These are phyloP conservation scores for Sisor rabdophorus DNA, from an alignment of 2,113 vertebrate genomes.

Conservation along the genomic window DNA sequence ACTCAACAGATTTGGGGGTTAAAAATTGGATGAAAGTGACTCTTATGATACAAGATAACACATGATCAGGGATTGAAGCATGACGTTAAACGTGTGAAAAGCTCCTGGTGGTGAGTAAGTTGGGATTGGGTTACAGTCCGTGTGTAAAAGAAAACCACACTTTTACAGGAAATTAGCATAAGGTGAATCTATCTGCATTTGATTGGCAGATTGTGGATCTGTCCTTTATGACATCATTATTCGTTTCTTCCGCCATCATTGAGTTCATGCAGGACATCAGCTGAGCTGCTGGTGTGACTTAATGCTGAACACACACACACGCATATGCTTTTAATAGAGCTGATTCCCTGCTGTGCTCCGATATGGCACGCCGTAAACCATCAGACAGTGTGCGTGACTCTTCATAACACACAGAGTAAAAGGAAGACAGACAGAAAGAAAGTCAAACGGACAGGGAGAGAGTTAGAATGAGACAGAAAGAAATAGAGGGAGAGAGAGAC, in stretches of 20 bases:
- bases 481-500: neutral
- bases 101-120: too few species aligned
- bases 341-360: slow-evolving; percentile 3
- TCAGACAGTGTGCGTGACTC: neutral
- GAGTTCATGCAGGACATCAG: neutral
- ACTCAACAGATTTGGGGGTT: neutral
- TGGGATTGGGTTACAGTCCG: too few species aligned
- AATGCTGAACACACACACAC: neutral
- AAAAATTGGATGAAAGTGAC: neutral
- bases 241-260: neutral
- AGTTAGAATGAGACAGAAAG: neutral
- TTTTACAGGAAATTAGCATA: too few species aligned
- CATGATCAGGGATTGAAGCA: too few species aligned
- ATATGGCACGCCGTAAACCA: slow-evolving; percentile 14
- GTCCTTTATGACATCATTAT: slow-evolving; percentile 9
- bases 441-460: too few species aligned
- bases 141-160: too few species aligned
- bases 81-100: too few species aligned
- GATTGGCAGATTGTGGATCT: too few species aligned
- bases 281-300: neutral
- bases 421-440: too few species aligned
- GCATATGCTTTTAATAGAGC: slow-evolving; percentile 15
- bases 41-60: neutral
- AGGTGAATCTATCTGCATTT: too few species aligned
- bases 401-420: neutral